Conservation (phyloP, 2,113 vertebrate genomes). For the Cichladusa arquata region DNA sequence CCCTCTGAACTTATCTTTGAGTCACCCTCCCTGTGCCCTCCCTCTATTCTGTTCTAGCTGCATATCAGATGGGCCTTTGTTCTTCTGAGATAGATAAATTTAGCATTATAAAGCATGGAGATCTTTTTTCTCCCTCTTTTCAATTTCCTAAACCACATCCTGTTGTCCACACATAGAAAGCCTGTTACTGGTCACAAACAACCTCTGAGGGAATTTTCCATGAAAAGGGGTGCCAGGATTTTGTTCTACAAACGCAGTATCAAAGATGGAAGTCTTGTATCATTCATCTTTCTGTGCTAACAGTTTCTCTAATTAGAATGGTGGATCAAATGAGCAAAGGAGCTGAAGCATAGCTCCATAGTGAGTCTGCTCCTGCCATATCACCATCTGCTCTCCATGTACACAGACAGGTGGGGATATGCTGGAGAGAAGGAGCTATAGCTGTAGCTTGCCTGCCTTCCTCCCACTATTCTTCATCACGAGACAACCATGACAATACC, state of each 20-base stretch:
- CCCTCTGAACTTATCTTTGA: background rate
- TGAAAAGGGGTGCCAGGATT: background rate
- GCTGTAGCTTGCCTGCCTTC: background rate
- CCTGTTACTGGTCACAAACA: background rate
- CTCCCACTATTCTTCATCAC: background rate
- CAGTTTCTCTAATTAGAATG: constrained; percentile 17
- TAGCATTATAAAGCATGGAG: accelerated
- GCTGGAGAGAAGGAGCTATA: background rate
- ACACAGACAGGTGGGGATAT: constrained; percentile 30
- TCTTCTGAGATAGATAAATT: background rate
- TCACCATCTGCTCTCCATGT: constrained; percentile 26
- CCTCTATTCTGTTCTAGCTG: background rate
- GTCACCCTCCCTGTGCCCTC: background rate
- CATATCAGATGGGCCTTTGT: background rate
- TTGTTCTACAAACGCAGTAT: background rate
- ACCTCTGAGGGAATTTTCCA: background rate
- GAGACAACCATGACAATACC: background rate
- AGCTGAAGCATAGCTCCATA: background rate
- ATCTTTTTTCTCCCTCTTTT: background rate
- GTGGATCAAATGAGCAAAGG: constrained; percentile 48
- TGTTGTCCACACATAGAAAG: background rate
- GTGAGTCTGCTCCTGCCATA: background rate
- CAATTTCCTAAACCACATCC: background rate
- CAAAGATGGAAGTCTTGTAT: background rate
- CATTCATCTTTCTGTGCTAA: background rate